phyloP scores from a whole-genome alignment of 2,888 invertebrate species.

The Caenorhabditis uteleia region DNA sequence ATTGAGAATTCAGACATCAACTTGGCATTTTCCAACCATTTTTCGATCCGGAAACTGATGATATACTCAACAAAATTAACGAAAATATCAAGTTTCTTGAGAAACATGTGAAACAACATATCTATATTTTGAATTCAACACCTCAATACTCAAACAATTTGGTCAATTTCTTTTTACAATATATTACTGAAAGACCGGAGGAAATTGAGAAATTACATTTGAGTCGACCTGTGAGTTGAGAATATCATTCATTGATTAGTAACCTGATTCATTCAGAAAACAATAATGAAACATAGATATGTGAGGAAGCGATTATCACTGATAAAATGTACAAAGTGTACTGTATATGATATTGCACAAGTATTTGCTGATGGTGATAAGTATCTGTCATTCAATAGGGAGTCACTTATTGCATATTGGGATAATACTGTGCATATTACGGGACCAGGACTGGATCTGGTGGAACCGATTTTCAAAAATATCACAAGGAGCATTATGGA shows the following conservation, averaged over 20 bases:
- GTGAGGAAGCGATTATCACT: neutral
- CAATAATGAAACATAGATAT: neutral
- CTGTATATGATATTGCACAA: conserved; percentile 18
- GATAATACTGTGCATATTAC: conserved; percentile 33
- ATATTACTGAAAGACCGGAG: neutral
- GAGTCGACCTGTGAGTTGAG: neutral
- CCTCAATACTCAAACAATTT: neutral
- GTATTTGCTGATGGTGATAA: conserved; percentile 10
- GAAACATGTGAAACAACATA: neutral
- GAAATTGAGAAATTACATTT: neutral
- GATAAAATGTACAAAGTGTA: conserved; percentile 5
- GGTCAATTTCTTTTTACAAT: neutral
- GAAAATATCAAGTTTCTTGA: conserved; percentile 7
- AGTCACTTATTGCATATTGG: conserved; percentile 11
- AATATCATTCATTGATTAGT: neutral
- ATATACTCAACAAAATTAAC: conserved; percentile 2
- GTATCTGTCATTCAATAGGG: conserved; percentile 24
- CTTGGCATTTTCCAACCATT: no score
- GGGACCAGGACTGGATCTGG: conserved; percentile 7
- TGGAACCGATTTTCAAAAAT: conserved; percentile 11
- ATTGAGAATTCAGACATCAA: no score
- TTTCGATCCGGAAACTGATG: conserved; percentile 1
- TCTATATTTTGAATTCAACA: conserved; percentile 1
- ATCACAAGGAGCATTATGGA: no score
- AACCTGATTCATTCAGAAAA: conserved; percentile 1